These are phyloP conservation scores for Leucophora obtusa DNA, from an alignment of 2,888 invertebrate species.

Conservation along the genomic window DNA sequence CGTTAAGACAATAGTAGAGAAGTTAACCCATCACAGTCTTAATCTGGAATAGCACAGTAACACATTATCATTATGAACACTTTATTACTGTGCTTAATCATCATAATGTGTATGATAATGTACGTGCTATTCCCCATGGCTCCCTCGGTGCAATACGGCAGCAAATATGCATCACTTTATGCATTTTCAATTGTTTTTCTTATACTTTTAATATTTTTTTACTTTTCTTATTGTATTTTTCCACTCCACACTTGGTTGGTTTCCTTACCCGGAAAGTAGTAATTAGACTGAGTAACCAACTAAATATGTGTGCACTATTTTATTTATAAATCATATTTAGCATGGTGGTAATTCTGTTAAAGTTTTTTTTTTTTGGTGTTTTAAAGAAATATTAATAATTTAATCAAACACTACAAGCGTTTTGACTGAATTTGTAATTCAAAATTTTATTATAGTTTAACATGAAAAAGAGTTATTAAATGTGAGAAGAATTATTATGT, in stretches of 20 bases:
- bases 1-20: not conserved
- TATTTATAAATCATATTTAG: conserved; percentile 3
- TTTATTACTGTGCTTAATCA: not conserved
- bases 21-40: not conserved
- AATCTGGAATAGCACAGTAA: not conserved
- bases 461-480: conserved; percentile 27
- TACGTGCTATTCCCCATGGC: not conserved
- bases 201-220: not conserved
- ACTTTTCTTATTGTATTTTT: not conserved
- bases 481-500: no score
- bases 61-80: not conserved
- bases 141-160: not conserved
- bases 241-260: conserved; percentile 50
- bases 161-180: not conserved
- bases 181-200: not conserved
- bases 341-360: not conserved
- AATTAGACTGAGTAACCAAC: conserved; percentile 50
- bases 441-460: conserved; percentile 43
- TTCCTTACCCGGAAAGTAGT: conserved; percentile 57
- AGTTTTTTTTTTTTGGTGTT: conserved; percentile 8
- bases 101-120: not conserved
- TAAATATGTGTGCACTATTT: conserved; percentile 7
- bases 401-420: conserved; percentile 54
- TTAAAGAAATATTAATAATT: conserved; percentile 44
- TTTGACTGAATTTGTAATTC: conserved; percentile 46